phyloP scores from a whole-genome alignment of 2,113 vertebrate species.

The Hypomesus transpacificus region DNA sequence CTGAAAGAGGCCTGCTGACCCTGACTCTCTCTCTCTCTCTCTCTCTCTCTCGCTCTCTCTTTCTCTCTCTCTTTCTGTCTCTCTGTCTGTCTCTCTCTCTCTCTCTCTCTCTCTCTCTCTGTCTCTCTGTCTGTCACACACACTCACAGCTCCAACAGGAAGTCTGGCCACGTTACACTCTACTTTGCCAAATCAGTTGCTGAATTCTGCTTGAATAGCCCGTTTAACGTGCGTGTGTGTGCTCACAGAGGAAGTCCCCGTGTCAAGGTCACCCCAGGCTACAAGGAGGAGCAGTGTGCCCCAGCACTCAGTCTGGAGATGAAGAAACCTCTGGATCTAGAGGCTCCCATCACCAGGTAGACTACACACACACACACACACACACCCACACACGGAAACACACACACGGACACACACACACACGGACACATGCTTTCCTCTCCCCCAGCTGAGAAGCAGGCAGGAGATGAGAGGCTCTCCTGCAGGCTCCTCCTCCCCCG shows the following conservation, averaged over 20 bases:
- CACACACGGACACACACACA: neutral
- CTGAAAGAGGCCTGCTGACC: too few relatives aligned
- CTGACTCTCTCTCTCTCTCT: too few relatives aligned
- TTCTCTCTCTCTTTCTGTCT: too few relatives aligned
- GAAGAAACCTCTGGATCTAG: slow-evolving; percentile 91
- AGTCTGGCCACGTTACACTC: too few relatives aligned
- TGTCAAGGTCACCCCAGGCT: slow-evolving; percentile 86
- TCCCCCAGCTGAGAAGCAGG: neutral
- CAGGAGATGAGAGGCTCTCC: neutral
- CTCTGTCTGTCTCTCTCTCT: too few relatives aligned
- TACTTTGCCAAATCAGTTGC: too few relatives aligned
- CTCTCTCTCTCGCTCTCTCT: too few relatives aligned
- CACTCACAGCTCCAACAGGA: too few relatives aligned
- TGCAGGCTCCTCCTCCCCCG: neutral
- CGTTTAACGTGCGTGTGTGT: slow-evolving; percentile 1
- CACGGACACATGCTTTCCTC: too few relatives aligned
- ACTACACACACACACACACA: neutral
- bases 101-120: too few relatives aligned
- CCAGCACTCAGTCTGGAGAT: slow-evolving; percentile 90
- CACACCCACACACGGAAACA: neutral
- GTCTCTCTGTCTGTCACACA: too few relatives aligned
- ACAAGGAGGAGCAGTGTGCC: slow-evolving; percentile 95
- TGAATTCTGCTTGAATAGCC: neutral
- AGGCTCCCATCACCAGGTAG: slow-evolving; percentile 92
- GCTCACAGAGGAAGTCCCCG: slow-evolving; percentile 84